Evolutionary conservation across 1,140 invertebrate genomes (phyloP), one percentile per base, ranked within the genome.

Genomic region (Tetramorium simillimum): DNA sequence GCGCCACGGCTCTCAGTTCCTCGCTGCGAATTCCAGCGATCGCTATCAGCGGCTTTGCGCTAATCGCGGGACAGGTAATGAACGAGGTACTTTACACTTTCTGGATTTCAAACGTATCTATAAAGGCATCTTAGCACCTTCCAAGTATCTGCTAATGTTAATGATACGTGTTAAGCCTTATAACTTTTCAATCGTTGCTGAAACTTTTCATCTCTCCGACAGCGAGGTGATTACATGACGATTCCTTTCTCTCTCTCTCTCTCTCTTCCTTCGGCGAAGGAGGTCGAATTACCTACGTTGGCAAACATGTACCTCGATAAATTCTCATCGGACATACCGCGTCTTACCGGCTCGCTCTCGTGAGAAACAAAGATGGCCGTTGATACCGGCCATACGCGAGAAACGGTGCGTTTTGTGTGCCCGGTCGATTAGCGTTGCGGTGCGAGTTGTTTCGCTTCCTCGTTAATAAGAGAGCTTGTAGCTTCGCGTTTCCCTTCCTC

Each of bases 371-470:
- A 93, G 91, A 93, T 93, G 92, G 91, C 90, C 90, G 93, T 90
- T 91, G 89, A 91, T 90, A 86, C 72, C 72, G 85, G 51, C 67
- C 78, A 43, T 62, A 37, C 80, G 40, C 53, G 65, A 90, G 89
- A 78, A 89, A 81, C 88, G 24, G 88, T 33, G 72, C 88, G 89
- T 90, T 90, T 65, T 90, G 89, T 90, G 28, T 95, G 88, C 87
- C 86, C 91, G 91, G 89, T 92, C 93, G 93, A 95, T 95, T 95
- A 95, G 93, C 95, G 91, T 62, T 78, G 72, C 86, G 88, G 94
- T 95, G 95, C 93, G 94, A 95, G 93, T 95, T 95, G 92, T 95
- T 95, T 95, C 95, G 95, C 92, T 95, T 95, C 95, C 94, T 95
- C 93, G 94, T 95, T 95, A 95, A 95, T 95, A 95, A 95, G 93